A percentile compares a stretch with the other conserved stretches of the same genome.
Conservation (phyloP, 2,888 invertebrate species). For the Andrena hattorfiana region DNA sequence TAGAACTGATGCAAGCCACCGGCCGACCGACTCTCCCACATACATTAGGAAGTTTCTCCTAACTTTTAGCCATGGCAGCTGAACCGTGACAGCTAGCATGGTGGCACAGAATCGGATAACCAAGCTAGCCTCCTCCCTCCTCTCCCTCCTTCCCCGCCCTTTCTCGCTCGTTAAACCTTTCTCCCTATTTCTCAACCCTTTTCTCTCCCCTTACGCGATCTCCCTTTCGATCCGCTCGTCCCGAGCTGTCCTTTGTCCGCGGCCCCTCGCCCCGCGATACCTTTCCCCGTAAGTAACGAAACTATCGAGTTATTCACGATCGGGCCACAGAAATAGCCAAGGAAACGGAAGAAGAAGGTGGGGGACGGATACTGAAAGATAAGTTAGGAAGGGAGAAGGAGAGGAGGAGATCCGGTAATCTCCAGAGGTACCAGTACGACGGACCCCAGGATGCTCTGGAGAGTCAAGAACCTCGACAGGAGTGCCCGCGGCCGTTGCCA, state of each 20-base stretch:
- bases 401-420: conserved; percentile 74
- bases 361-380: conserved; percentile 52
- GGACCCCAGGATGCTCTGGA: conserved; percentile 65
- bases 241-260: conserved; percentile 26
- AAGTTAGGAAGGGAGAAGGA: conserved; percentile 58
- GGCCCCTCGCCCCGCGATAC: neutral
- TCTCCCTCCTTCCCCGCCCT: conserved; percentile 37
- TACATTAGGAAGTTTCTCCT: conserved; percentile 81
- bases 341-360: conserved; percentile 38
- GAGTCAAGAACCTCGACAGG: conserved; percentile 79
- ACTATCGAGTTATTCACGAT: conserved; percentile 61
- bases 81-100: conserved; percentile 53
- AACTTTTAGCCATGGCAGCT: conserved; percentile 76
- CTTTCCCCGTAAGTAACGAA: conserved; percentile 49
- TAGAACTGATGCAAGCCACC: conserved; percentile 77
- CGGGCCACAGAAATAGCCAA: conserved; percentile 43
- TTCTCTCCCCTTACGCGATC: conserved; percentile 4
- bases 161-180: conserved; percentile 40
- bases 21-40: conserved; percentile 78
- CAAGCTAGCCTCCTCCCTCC: conserved; percentile 55
- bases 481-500: conserved; percentile 79
- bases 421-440: conserved; percentile 73
- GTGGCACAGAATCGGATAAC: conserved; percentile 73
- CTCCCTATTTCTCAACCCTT: conserved; percentile 13
- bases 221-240: conserved; percentile 7